These are phyloP conservation scores for Atrina japonica DNA, from an alignment of 2,888 invertebrate genomes.

Conservation along the genomic window DNA sequence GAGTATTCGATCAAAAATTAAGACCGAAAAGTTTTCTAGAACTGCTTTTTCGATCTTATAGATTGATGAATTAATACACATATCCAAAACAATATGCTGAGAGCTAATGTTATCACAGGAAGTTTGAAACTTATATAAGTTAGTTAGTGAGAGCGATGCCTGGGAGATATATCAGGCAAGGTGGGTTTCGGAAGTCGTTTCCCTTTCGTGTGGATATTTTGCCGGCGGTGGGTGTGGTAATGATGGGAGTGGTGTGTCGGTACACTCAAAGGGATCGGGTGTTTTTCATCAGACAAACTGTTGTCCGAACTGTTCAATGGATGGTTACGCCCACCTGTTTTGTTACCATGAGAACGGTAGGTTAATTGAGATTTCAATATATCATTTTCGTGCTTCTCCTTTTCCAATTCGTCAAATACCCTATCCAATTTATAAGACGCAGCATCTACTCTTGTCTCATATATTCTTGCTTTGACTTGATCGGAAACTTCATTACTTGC, in stretches of 20 bases:
- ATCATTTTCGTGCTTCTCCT: conserved; percentile 36
- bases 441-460: conserved; percentile 28
- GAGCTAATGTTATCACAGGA: too few species aligned
- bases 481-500: conserved; percentile 24
- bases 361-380: conserved; percentile 29
- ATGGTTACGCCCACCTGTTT: conserved; percentile 13
- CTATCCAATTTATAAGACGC: conserved; percentile 23
- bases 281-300: conserved; percentile 1
- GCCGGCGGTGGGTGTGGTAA: conserved; percentile 11
- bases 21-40: too few species aligned
- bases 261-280: conserved; percentile 2
- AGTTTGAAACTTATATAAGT: too few species aligned
- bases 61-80: too few species aligned
- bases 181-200: too few species aligned
- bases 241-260: conserved; percentile 9
- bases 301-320: too few species aligned
- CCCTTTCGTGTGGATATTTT: too few species aligned
- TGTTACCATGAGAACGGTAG: neutral
- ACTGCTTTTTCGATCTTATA: too few species aligned
- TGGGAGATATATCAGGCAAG: too few species aligned
- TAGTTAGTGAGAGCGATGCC: too few species aligned
- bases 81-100: too few species aligned
- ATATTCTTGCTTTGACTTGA: conserved; percentile 34
- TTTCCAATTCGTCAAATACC: conserved; percentile 26
- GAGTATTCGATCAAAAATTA: too few species aligned